Percentiles rank a stretch among this genome's conserved stretches.
Conservation (phyloP, 1,140 invertebrate genomes). For the Drosophila varians region DNA sequence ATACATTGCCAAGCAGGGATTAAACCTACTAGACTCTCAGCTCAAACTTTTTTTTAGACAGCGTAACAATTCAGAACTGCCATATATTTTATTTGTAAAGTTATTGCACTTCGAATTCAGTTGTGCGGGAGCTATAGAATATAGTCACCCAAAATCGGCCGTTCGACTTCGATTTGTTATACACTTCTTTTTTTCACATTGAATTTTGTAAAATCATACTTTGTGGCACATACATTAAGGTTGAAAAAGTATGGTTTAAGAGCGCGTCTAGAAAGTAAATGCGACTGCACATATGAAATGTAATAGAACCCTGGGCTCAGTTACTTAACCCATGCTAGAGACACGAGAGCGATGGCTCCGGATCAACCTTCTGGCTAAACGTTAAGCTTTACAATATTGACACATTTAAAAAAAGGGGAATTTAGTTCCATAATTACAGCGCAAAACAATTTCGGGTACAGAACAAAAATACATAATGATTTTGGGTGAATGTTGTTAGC, state of each 20-base stretch:
- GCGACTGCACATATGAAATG: constrained; percentile 42
- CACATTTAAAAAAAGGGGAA: not conserved
- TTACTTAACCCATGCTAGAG: constrained; percentile 34
- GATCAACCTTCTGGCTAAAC: constrained; percentile 56
- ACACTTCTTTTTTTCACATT: constrained; percentile 37
- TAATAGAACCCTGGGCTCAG: constrained; percentile 39
- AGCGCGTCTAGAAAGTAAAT: constrained; percentile 53
- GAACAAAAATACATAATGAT: constrained; percentile 31
- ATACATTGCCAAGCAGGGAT: too few species aligned
- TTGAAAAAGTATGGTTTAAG: constrained; percentile 36
- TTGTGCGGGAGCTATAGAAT: too few species aligned
- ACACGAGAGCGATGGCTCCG: constrained; percentile 24
- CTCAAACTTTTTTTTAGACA: too few species aligned
- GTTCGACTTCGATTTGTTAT: constrained; percentile 60
- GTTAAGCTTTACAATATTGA: constrained; percentile 23
- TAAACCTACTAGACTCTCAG: too few species aligned
- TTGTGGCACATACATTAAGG: constrained; percentile 38
- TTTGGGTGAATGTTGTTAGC: too few species aligned
- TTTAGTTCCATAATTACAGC: constrained; percentile 6
- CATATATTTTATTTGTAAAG: too few species aligned
- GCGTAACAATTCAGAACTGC: too few species aligned
- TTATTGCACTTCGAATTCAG: too few species aligned
- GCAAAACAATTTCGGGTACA: constrained; percentile 19
- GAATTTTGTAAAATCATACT: constrained; percentile 35
- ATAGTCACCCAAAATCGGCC: too few species aligned